These are phyloP conservation scores for Drosophila maculinotata DNA, from an alignment of 2,888 invertebrate species.

Conservation along the genomic window DNA sequence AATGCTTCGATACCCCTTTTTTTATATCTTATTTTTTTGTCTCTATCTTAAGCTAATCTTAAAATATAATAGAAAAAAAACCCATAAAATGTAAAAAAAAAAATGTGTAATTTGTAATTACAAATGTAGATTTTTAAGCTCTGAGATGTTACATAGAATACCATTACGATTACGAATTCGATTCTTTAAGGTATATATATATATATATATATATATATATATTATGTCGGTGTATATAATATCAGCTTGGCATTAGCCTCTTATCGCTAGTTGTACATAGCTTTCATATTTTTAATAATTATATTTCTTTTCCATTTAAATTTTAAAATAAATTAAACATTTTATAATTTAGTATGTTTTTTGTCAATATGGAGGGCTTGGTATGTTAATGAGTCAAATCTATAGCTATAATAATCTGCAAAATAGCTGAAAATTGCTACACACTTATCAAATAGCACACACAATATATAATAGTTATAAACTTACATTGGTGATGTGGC, in stretches of 20 bases:
- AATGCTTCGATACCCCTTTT: not conserved
- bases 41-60: not conserved
- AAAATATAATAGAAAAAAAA: not conserved
- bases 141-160: too few species aligned
- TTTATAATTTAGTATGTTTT: not conserved
- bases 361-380: not conserved
- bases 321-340: conserved; percentile 7
- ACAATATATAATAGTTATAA: too few species aligned
- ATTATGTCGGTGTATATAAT: conserved; percentile 24
- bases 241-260: conserved; percentile 4
- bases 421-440: too few species aligned
- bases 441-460: too few species aligned
- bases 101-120: not conserved
- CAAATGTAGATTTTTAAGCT: not conserved
- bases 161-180: too few species aligned
- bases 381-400: not conserved
- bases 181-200: not conserved
- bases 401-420: not conserved
- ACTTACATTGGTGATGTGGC: not conserved
- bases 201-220: conserved; percentile 2
- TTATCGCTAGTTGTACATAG: conserved; percentile 18
- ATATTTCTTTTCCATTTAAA: conserved; percentile 17
- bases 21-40: conserved; percentile 2
- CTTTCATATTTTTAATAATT: conserved; percentile 23
- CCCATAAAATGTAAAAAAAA: not conserved